phyloP scores from a whole-genome alignment of 2,113 vertebrate genomes.

The Willisornis vidua region DNA sequence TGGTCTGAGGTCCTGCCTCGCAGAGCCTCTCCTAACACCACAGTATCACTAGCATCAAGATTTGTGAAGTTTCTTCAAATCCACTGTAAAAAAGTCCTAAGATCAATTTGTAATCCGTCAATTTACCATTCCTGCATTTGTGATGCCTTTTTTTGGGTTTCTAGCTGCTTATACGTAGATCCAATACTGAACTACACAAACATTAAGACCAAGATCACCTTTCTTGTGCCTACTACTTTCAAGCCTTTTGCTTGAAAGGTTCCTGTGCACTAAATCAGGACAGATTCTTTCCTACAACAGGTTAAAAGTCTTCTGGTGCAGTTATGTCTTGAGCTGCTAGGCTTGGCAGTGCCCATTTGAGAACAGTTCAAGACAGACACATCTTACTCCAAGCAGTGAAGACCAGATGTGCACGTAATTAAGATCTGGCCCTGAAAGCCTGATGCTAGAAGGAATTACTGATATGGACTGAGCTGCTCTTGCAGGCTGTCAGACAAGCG shows the following conservation, averaged over 20 bases:
- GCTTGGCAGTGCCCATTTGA: not conserved
- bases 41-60: not conserved
- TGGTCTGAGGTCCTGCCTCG: not conserved
- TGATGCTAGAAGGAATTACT: slow-evolving; percentile 30
- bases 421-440: not conserved
- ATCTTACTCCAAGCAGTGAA: not conserved
- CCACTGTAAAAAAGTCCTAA: not conserved
- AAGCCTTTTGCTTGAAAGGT: not conserved
- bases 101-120: accelerated
- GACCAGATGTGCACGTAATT: slow-evolving; percentile 39
- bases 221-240: not conserved
- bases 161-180: not conserved
- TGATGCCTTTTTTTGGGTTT: not conserved
- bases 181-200: not conserved
- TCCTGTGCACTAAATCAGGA: not conserved
- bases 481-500: not conserved
- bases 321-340: not conserved
- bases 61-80: not conserved
- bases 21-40: not conserved
- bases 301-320: not conserved
- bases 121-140: not conserved
- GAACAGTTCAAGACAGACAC: not conserved
- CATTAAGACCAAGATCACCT: not conserved
- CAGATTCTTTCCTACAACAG: not conserved
- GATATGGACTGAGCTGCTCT: not conserved